These are phyloP conservation scores for Gibbula magus DNA, from an alignment of 2,888 invertebrate genomes.

Conservation along the genomic window DNA sequence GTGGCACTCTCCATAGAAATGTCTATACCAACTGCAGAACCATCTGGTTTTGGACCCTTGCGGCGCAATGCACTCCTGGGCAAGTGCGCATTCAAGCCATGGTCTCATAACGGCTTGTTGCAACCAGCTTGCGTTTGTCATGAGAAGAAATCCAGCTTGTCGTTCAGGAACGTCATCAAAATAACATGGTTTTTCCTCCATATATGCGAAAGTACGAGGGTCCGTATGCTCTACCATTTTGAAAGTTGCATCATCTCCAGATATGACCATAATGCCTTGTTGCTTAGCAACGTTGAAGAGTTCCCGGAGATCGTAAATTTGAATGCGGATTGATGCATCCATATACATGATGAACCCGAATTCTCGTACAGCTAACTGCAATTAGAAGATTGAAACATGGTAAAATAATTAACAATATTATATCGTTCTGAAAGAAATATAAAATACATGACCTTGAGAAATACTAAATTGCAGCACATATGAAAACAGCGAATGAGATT, in stretches of 20 bases:
- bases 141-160: slow-evolving; percentile 11
- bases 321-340: slow-evolving; percentile 21
- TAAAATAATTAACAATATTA: too few relatives aligned
- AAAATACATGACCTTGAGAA: too few relatives aligned
- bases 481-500: too few relatives aligned
- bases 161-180: neutral
- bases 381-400: neutral
- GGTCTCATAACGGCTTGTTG: slow-evolving; percentile 12
- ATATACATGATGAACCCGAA: slow-evolving; percentile 20
- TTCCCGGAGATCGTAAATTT: neutral
- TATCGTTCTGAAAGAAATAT: too few relatives aligned
- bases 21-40: neutral
- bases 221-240: slow-evolving; percentile 20
- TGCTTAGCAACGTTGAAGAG: neutral
- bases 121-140: neutral
- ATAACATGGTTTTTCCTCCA: slow-evolving; percentile 11
- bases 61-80: slow-evolving; percentile 17
- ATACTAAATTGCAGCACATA: too few relatives aligned
- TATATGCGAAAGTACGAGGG: neutral
- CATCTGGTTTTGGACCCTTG: neutral
- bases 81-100: slow-evolving; percentile 18
- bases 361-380: slow-evolving; percentile 11
- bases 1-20: slow-evolving; percentile 7
- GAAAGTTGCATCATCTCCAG: neutral
- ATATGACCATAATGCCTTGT: neutral